Evolutionary conservation across 2,797 vertebrate species (phyloP).

Genomic region (Pelobates cultripes): DNA sequence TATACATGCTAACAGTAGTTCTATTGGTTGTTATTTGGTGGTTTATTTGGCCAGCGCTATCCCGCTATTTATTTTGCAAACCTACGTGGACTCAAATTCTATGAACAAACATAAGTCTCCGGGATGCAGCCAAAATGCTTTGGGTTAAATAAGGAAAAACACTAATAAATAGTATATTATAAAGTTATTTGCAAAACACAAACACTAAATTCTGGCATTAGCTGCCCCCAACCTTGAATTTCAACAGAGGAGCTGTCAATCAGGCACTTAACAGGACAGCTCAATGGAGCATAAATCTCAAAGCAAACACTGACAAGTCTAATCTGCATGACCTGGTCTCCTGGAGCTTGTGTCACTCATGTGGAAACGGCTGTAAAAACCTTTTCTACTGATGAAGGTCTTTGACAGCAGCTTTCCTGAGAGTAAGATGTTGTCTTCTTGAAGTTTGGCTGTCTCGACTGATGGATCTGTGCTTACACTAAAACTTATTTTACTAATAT

Average conservation of each 20-base stretch:
- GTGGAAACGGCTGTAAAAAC: conserved; percentile 31
- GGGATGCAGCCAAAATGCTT: too few relatives aligned
- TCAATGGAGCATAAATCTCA: conserved; percentile 35
- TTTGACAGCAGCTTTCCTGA: conserved; percentile 35
- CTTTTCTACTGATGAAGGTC: conserved; percentile 36
- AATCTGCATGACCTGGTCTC: conserved; percentile 40
- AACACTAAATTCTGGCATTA: conserved; percentile 35
- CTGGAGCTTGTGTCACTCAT: conserved; percentile 37
- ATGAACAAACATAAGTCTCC: not conserved
- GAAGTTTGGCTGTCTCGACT: conserved; percentile 21
- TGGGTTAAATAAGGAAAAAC: not conserved
- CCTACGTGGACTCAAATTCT: not conserved
- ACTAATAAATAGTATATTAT: not conserved
- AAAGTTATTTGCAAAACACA: conserved; percentile 53
- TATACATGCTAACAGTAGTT: conserved; percentile 26
- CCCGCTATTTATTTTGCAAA: not conserved
- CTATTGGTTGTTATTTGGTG: not conserved
- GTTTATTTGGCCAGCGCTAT: too few relatives aligned
- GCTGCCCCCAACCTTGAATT: conserved; percentile 24
- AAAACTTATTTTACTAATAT: not conserved
- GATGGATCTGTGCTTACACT: conserved; percentile 29
- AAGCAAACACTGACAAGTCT: conserved; percentile 49
- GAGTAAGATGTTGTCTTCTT: conserved; percentile 39
- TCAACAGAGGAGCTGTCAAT: conserved; percentile 48
- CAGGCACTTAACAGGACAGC: conserved; percentile 54